Evolutionary conservation across 2,888 invertebrate genomes (phyloP), one percentile per base, ranked within the genome.

Genomic region (Hirtodrosophila cameraria): DNA sequence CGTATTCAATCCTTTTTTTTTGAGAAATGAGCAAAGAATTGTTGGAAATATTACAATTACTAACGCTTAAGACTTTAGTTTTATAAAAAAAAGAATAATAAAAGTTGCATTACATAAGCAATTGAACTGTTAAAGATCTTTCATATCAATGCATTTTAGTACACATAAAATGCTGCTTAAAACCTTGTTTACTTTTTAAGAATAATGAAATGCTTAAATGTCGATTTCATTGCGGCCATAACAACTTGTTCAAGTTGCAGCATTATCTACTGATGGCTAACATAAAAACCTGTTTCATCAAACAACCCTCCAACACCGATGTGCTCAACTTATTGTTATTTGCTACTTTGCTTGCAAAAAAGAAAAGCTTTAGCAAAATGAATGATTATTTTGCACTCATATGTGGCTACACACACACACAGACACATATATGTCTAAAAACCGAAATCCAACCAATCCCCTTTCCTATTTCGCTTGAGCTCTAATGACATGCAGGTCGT

Each of bases 401-500:
- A 50, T 72, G 28, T 35, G 49, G 13, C 6, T 35, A 27, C 12
- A 43, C 31, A 31, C 48, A 42, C 18, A 45, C 16, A 28, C 2
- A 13, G 27, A 23, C 41, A 9, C 20, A 28, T 8, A 30, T 25
- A 31, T 13, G 59, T 63, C 39, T 46, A 57, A 53, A 60, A 58
- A 52, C 57, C 54, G 41, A 69, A 69, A 61, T 65, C 45, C 65
- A 43, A 13, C 39, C 35, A n/a, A n/a, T n/a, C n/a, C n/a, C n/a
- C n/a, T n/a, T n/a, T n/a, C 23, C 35, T 23, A 39, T 48, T 45
- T 23, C 43, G 33, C 28, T 45, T 60, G 25, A 58, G 75, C 60
- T 68, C 63, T 78, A 85, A 79, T 82, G 82, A 79, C 85, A 71
- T 75, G 59, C 78, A 85, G 75, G 82, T 71, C 71, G 71, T 66